Conservation (phyloP, 2,888 invertebrate genomes). For the Cenopis cana region DNA sequence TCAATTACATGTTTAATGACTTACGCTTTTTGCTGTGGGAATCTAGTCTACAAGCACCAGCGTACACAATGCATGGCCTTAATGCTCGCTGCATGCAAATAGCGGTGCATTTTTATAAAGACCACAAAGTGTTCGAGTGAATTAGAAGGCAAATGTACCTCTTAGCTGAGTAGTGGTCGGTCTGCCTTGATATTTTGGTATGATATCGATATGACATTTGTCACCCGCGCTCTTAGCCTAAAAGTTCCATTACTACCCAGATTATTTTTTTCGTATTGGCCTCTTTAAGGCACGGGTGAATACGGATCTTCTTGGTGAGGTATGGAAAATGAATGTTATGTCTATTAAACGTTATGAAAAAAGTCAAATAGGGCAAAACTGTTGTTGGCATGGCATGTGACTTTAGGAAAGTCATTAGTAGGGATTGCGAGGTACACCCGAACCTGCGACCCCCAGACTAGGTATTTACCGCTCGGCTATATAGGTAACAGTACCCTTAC, state of each 20-base stretch:
- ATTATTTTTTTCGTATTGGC: too few relatives aligned
- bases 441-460: too few relatives aligned
- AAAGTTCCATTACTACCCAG: background rate
- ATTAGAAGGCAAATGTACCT: conserved; percentile 9
- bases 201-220: background rate
- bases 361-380: too few relatives aligned
- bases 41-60: conserved; percentile 7
- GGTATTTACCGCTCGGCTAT: too few relatives aligned
- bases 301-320: too few relatives aligned
- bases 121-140: conserved; percentile 23
- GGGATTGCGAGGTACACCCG: too few relatives aligned
- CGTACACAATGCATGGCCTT: conserved; percentile 37
- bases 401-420: too few relatives aligned
- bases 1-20: conserved; percentile 4
- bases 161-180: conserved; percentile 1
- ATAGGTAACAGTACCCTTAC: too few relatives aligned
- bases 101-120: conserved; percentile 39
- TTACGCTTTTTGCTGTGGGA: conserved; percentile 6
- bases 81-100: conserved; percentile 39
- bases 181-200: background rate
- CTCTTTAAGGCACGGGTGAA: too few relatives aligned
- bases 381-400: too few relatives aligned
- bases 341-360: too few relatives aligned
- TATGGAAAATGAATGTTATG: too few relatives aligned
- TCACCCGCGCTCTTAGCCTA: background rate